Conservation (phyloP, 2,888 invertebrate species). For the Oxyscelio sp. region DNA sequence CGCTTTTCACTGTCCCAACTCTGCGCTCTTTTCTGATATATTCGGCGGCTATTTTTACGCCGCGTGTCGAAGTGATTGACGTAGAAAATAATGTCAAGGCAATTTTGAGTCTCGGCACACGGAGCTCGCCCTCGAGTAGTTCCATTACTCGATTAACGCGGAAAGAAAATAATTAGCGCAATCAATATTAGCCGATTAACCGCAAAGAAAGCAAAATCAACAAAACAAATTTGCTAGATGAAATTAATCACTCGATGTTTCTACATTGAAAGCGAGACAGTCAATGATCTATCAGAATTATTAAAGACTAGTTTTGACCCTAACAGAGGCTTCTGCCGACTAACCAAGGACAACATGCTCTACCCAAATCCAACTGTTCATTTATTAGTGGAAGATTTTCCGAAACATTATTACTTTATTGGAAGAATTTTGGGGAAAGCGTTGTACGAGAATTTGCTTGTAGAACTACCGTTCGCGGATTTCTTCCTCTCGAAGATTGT, state of each 20-base stretch:
- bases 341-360: constrained; percentile 97
- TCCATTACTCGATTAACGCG: no score
- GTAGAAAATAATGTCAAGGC: constrained; percentile 62
- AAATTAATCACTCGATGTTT: constrained; percentile 52
- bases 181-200: constrained; percentile 19
- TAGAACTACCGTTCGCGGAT: constrained; percentile 98
- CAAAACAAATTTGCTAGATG: constrained; percentile 36
- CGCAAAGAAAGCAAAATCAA: constrained; percentile 32
- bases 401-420: constrained; percentile 96
- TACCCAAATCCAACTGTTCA: constrained; percentile 98
- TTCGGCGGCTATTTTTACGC: constrained; percentile 64
- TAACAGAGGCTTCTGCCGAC: constrained; percentile 96
- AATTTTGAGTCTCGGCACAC: neutral
- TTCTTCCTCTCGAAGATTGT: constrained; percentile 97
- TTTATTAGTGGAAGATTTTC: constrained; percentile 95
- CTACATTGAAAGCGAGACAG: constrained; percentile 46
- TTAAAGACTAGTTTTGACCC: constrained; percentile 98
- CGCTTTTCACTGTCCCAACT: constrained; percentile 69
- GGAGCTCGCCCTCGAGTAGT: no score
- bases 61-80: constrained; percentile 55
- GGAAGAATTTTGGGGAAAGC: constrained; percentile 97
- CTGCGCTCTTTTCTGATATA: constrained; percentile 56
- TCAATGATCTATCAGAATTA: constrained; percentile 68
- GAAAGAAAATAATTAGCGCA: constrained; percentile 21
- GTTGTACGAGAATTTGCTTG: constrained; percentile 97